Conservation (phyloP, 1,140 invertebrate species). For the Drosophila takahashii region DNA sequence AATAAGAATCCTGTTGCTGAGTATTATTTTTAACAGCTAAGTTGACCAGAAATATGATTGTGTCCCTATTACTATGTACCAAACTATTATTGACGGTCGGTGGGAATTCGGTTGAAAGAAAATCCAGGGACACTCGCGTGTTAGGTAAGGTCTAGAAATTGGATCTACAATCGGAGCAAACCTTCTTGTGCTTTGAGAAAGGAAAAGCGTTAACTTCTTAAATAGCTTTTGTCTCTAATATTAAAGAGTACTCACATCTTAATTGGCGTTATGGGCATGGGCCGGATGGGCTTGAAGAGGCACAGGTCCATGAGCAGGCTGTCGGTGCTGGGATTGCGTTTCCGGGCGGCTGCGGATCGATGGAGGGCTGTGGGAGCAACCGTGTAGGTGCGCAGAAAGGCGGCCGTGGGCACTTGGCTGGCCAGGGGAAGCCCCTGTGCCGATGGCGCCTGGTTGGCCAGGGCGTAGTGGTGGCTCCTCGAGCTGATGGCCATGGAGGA, state of each 20-base stretch:
- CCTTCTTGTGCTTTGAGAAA: neutral
- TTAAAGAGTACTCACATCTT: conserved; percentile 63
- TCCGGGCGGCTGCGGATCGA: conserved; percentile 66
- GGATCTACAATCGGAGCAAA: too few species aligned
- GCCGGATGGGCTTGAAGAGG: conserved; percentile 87
- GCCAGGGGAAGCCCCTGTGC: conserved; percentile 11
- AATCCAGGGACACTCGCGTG: neutral
- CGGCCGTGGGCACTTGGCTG: conserved; percentile 50
- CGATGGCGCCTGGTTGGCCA: conserved; percentile 6
- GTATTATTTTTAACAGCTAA: too few species aligned
- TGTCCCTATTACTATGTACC: too few species aligned
- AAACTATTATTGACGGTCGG: too few species aligned
- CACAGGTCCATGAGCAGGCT: conserved; percentile 87
- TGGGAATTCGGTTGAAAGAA: neutral
- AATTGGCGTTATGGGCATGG: conserved; percentile 85
- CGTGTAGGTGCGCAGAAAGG: conserved; percentile 57
- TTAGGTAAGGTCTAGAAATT: too few species aligned
- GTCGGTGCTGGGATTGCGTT: conserved; percentile 85
- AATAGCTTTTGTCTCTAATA: neutral
- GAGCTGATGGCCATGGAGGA: conserved; percentile 16
- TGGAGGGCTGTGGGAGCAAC: conserved; percentile 69
- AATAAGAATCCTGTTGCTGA: too few species aligned
- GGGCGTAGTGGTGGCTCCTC: conserved; percentile 16
- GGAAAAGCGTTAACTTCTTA: neutral
- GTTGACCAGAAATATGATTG: too few species aligned